A percentile compares a stretch with the other conserved stretches of the same genome.
phyloP scores from a whole-genome alignment of 2,113 vertebrate species.

The Gyps fulvus region DNA sequence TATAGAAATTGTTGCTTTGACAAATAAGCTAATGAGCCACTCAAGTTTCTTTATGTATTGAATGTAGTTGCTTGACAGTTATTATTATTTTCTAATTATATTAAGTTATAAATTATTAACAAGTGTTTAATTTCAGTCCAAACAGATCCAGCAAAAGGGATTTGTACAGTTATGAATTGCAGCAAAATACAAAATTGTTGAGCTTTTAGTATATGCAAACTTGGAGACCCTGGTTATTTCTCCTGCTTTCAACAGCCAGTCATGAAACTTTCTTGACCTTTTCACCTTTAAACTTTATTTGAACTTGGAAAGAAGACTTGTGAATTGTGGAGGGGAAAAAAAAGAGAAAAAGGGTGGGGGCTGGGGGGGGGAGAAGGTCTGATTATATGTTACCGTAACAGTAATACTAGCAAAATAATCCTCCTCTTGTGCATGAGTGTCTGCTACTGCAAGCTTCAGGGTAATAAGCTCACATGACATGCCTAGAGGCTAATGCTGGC shows the following conservation, averaged over 20 bases:
- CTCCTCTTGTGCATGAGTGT: slow-evolving; percentile 77
- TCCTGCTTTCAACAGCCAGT: slow-evolving; percentile 77
- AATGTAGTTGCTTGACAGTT: slow-evolving; percentile 65
- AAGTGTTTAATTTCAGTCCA: slow-evolving; percentile 76
- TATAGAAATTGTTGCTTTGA: slow-evolving; percentile 45
- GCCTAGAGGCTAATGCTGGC: slow-evolving; percentile 78
- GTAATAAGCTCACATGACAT: slow-evolving; percentile 88
- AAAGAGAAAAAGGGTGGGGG: not conserved
- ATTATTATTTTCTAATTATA: slow-evolving; percentile 70
- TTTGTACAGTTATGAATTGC: slow-evolving; percentile 61
- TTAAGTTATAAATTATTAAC: slow-evolving; percentile 77
- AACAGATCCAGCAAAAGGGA: slow-evolving; percentile 69
- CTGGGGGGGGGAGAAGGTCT: slow-evolving; percentile 52
- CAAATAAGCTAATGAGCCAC: slow-evolving; percentile 61
- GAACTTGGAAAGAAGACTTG: slow-evolving; percentile 83
- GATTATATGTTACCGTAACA: slow-evolving; percentile 81
- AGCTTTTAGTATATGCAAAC: slow-evolving; percentile 64
- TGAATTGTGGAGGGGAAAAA: slow-evolving; percentile 58
- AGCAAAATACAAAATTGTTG: slow-evolving; percentile 71
- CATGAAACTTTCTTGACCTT: slow-evolving; percentile 85
- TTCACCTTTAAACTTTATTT: slow-evolving; percentile 86
- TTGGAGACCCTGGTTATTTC: slow-evolving; percentile 74
- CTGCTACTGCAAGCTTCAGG: slow-evolving; percentile 75
- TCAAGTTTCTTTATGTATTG: slow-evolving; percentile 60
- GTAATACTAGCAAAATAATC: slow-evolving; percentile 81